phyloP scores from a whole-genome alignment of 1,140 invertebrate species.

The Drosophila grimshawi region DNA sequence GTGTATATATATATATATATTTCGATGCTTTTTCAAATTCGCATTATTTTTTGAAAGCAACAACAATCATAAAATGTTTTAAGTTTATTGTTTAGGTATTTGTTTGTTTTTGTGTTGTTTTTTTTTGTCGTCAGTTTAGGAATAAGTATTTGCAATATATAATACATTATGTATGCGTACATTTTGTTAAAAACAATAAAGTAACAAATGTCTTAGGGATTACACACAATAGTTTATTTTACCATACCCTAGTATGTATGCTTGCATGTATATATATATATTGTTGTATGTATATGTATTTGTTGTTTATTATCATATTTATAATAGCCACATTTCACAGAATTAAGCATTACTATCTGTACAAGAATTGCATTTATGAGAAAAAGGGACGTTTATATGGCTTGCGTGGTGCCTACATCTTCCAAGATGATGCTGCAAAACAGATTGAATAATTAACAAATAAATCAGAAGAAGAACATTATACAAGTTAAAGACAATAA shows the following conservation, averaged over 20 bases:
- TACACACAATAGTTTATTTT: conserved; percentile 50
- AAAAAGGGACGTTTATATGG: conserved; percentile 51
- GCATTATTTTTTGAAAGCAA: conserved; percentile 45
- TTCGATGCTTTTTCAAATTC: conserved; percentile 52
- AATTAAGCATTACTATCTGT: conserved; percentile 78
- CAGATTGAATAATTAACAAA: conserved; percentile 14
- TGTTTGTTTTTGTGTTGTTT: conserved; percentile 1
- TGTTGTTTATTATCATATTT: conserved; percentile 59
- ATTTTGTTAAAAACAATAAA: conserved; percentile 58
- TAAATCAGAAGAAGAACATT: background rate
- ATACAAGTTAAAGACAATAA: background rate
- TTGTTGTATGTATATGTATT: conserved; percentile 36
- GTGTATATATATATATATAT: conserved; percentile 44
- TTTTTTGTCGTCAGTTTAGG: conserved; percentile 10
- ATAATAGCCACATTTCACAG: conserved; percentile 75
- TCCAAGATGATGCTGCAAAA: conserved; percentile 67
- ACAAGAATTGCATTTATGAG: conserved; percentile 63
- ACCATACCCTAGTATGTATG: conserved; percentile 45
- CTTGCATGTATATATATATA: conserved; percentile 37
- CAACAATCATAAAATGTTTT: conserved; percentile 41
- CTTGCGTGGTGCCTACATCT: conserved; percentile 36
- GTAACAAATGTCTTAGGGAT: conserved; percentile 65
- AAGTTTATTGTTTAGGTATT: conserved; percentile 38
- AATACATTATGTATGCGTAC: conserved; percentile 34
- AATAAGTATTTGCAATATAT: conserved; percentile 43